Conservation (phyloP, 2,888 invertebrate genomes). For the Hyppa rectilinea region DNA sequence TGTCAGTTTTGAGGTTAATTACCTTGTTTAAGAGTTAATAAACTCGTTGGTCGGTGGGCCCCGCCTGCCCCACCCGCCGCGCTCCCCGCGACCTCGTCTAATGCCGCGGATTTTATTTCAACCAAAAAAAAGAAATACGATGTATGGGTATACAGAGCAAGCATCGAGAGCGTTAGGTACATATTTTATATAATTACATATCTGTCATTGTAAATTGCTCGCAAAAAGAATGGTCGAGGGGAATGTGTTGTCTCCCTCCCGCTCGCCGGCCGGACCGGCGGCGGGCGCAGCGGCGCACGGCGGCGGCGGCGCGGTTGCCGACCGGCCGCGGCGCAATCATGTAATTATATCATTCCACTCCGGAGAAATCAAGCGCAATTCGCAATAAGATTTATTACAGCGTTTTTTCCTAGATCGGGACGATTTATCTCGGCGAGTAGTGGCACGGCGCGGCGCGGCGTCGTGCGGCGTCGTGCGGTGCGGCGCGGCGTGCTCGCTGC, state of each 20-base stretch:
- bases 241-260: slow-evolving; percentile 45
- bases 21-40: slow-evolving; percentile 56
- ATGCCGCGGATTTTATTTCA: slow-evolving; percentile 11
- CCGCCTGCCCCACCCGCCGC: not conserved
- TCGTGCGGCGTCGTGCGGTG: slow-evolving; percentile 57
- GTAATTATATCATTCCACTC: slow-evolving; percentile 80
- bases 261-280: not conserved
- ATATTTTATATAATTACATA: slow-evolving; percentile 65
- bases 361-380: slow-evolving; percentile 77
- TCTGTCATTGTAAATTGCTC: slow-evolving; percentile 64
- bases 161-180: slow-evolving; percentile 53
- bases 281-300: slow-evolving; percentile 8
- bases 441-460: slow-evolving; percentile 37
- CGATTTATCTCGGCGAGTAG: slow-evolving; percentile 68
- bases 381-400: slow-evolving; percentile 77
- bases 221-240: slow-evolving; percentile 61
- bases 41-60: slow-evolving; percentile 22
- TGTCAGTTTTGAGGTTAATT: slow-evolving; percentile 61
- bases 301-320: slow-evolving; percentile 52
- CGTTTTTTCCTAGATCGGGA: slow-evolving; percentile 73
- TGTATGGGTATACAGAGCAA: slow-evolving; percentile 11
- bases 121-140: slow-evolving; percentile 28
- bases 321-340: slow-evolving; percentile 70
- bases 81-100: not conserved
- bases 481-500: slow-evolving; percentile 69